Evolutionary conservation across 2,113 vertebrate species (phyloP).

Genomic region (Tylochromis polylepis): DNA sequence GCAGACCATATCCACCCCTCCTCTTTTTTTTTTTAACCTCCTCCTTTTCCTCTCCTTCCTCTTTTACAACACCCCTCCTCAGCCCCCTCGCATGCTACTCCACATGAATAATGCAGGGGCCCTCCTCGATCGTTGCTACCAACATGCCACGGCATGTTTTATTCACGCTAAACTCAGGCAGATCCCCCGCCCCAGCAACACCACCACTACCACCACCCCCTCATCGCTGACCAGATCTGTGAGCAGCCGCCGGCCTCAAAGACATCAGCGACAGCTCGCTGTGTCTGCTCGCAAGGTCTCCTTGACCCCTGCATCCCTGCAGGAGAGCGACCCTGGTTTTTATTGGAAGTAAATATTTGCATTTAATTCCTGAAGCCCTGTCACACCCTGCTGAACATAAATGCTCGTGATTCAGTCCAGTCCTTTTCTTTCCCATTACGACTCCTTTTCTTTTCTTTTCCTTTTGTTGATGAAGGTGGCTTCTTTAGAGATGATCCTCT

Average conservation of each 20-base stretch:
- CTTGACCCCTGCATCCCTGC: constrained; percentile 46
- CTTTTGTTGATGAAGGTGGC: background rate
- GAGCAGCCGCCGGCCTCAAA: background rate
- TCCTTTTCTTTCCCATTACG: background rate
- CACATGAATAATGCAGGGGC: constrained; percentile 71
- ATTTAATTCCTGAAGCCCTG: constrained; percentile 26
- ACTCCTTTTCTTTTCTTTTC: background rate
- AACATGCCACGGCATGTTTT: constrained; percentile 71
- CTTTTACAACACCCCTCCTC: background rate
- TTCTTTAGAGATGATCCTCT: background rate
- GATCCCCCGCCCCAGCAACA: background rate
- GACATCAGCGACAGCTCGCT: background rate
- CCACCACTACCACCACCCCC: background rate
- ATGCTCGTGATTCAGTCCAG: background rate
- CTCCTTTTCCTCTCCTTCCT: background rate
- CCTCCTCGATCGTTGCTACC: constrained; percentile 50
- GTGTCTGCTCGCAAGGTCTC: constrained; percentile 18
- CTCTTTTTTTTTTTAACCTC: background rate
- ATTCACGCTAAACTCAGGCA: constrained; percentile 64
- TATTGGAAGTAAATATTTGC: constrained; percentile 56
- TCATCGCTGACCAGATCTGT: background rate
- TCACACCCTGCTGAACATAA: constrained; percentile 26
- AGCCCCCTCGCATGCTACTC: constrained; percentile 3
- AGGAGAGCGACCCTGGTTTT: background rate
- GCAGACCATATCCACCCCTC: background rate